These are phyloP conservation scores for Orchesella cincta DNA, from an alignment of 1,140 invertebrate genomes.

Conservation along the genomic window DNA sequence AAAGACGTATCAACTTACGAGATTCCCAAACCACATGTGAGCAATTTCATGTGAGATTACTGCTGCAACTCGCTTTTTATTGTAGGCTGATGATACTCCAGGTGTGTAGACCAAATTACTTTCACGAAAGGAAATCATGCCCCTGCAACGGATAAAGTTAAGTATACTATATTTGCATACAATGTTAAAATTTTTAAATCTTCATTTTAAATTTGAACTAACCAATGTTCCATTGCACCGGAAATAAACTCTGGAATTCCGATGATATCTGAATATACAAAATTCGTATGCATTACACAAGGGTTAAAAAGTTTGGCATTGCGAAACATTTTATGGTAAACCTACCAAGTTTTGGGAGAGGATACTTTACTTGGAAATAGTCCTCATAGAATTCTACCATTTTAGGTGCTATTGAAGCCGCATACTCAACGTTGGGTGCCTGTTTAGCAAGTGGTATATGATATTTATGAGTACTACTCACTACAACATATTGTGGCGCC, in stretches of 20 bases:
- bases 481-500: background rate
- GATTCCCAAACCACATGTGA: constrained; percentile 89
- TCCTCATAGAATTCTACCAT: constrained; percentile 82
- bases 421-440: constrained; percentile 70
- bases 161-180: background rate
- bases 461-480: no score
- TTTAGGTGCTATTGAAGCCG: constrained; percentile 72
- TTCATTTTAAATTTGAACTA: constrained; percentile 36
- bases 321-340: background rate
- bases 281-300: background rate
- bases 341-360: constrained; percentile 79
- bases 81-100: constrained; percentile 67
- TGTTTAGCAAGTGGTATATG: background rate
- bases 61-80: constrained; percentile 71
- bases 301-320: background rate
- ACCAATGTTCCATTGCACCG: constrained; percentile 92
- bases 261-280: constrained; percentile 74
- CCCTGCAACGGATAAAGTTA: constrained; percentile 56
- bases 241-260: constrained; percentile 93
- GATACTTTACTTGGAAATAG: constrained; percentile 83
- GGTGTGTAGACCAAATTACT: constrained; percentile 75
- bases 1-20: constrained; percentile 60
- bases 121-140: constrained; percentile 80
- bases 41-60: constrained; percentile 80
- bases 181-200: background rate